Evolutionary conservation across 2,797 vertebrate species (phyloP).

Genomic region (Meriones psammophilus): DNA sequence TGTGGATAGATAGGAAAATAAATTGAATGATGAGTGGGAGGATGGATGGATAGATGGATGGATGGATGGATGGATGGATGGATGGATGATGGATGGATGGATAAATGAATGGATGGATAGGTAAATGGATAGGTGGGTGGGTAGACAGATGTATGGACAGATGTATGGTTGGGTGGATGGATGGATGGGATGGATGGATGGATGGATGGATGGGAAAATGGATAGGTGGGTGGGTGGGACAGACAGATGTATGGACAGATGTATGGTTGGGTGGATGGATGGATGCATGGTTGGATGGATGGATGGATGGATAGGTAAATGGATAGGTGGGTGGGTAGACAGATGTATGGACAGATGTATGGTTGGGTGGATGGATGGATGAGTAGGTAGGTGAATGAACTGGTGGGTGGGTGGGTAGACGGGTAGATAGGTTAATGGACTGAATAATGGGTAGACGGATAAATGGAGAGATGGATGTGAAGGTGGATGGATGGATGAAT

Average conservation of each 20-base stretch:
- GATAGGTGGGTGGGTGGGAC: neutral
- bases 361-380: neutral
- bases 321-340: neutral
- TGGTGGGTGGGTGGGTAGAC: rapidly evolving
- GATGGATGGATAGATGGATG: neutral
- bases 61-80: neutral
- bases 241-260: neutral
- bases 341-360: neutral
- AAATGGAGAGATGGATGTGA: neutral
- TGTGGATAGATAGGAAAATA: neutral
- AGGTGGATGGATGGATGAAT: neutral
- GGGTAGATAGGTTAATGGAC: too few species aligned
- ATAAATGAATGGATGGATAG: neutral
- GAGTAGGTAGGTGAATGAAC: too few species aligned
- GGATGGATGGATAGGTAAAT: neutral
- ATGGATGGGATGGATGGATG: neutral
- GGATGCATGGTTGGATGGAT: neutral
- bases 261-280: neutral
- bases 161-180: rapidly evolving
- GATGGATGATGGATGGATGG: too few species aligned
- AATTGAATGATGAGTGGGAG: too few species aligned
- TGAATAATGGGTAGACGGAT: neutral
- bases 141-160: neutral
- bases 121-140: neutral
- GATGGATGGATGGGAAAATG: neutral